Base-by-base conservation (phyloP, 2,113 vertebrate genomes). In the Sporophila hypoxantha region DNA sequence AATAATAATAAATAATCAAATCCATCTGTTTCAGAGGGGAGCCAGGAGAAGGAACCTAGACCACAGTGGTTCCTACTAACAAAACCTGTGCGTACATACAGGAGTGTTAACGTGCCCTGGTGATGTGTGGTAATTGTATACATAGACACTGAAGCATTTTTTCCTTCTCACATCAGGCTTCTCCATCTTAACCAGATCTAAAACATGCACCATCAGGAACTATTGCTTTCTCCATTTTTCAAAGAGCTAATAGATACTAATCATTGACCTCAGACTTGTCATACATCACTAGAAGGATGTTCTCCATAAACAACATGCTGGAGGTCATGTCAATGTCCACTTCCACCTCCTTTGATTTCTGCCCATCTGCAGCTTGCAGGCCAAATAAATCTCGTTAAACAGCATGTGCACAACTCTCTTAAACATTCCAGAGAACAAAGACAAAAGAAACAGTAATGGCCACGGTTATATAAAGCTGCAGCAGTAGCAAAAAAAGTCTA, bases 341-440 rank as follows among this genome's bases (percentile, higher is more conserved):
- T 95, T 94, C 94, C 91, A 95, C 94, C 91, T 95, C 92, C 95
- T 94, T 95, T 95, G 89, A 95, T 95, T 95, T 95, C 94, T 95
- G 92, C 94, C 91, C 93, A 91, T 95, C 91, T 95, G 91, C 89
- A 94, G 92, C 92, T 95, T 67, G 85, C 91, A 94, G 94, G 91
- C 92, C 95, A 93, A 95, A 95, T 95, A 95, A 95, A 95, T 93
- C 91, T 95, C 67, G 9, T 95, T 95, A 95, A 94, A 95, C 94
- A 95, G 95, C 94, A 94, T 92, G 94, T 93, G 92, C 91, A 94
- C 85, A 86, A 89, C 74, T 93, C 93, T 94, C 91, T 94, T 94
- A 95, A 95, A 95, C 89, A 93, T 95, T 95, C 93, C 95, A 95
- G 76, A 94, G 94, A 94, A 93, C 92, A 95, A 94, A 95, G 92